phyloP scores from a whole-genome alignment of 2,113 vertebrate genomes.

The Mustelus asterias region DNA sequence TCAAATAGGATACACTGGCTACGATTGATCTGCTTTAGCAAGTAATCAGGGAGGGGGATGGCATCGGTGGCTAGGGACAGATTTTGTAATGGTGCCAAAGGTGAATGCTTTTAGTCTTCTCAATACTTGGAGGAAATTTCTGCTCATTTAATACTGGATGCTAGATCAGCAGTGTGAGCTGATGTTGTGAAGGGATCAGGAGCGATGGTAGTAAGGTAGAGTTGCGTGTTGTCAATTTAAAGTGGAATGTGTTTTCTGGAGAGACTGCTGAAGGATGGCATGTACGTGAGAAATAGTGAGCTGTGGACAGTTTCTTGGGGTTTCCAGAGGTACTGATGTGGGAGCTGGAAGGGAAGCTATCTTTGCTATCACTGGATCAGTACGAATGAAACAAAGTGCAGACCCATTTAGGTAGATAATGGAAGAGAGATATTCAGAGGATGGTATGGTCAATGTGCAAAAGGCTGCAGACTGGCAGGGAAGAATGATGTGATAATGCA shows the following conservation, averaged over 20 bases:
- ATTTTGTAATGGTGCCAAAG: background rate
- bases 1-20: background rate
- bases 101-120: background rate
- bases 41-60: background rate
- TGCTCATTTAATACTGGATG: background rate
- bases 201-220: background rate
- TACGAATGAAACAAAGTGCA: background rate
- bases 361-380: background rate
- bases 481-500: background rate
- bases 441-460: background rate
- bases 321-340: too few species aligned
- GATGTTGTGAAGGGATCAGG: background rate
- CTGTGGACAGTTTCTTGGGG: too few species aligned
- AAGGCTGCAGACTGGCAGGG: background rate
- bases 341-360: too few species aligned
- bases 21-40: background rate
- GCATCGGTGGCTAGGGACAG: background rate
- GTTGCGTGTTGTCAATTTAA: background rate
- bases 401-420: background rate
- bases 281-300: too few species aligned
- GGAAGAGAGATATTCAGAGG: background rate
- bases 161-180: background rate
- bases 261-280: too few species aligned
- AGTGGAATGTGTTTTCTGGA: too few species aligned
- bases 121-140: background rate